Percentiles rank a stretch among this genome's conserved stretches.
Evolutionary conservation across 1,140 invertebrate genomes (phyloP).

Genomic region (Heliconius melpomene): DNA sequence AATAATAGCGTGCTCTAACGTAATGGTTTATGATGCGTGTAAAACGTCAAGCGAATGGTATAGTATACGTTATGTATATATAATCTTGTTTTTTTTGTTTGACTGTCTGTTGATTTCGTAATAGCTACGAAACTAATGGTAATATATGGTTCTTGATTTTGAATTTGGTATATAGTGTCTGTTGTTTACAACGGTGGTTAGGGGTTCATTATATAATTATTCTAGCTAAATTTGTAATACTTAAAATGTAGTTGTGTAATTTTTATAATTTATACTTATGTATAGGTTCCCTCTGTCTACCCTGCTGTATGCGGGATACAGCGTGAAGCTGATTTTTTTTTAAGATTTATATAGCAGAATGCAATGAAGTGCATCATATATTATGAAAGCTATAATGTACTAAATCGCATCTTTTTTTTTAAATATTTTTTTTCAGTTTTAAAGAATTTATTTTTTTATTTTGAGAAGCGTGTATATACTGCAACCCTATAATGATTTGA

Average conservation of each 20-base stretch:
- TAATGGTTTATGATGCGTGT: slow-evolving; percentile 46
- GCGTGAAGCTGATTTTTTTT: too few relatives aligned
- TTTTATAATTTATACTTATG: neutral
- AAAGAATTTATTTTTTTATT: too few relatives aligned
- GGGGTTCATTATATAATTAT: neutral
- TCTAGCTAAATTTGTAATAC: too few relatives aligned
- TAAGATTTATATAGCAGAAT: too few relatives aligned
- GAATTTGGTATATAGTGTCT: neutral
- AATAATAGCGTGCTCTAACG: slow-evolving; percentile 32
- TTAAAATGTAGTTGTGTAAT: too few relatives aligned
- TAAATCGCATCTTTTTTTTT: too few relatives aligned
- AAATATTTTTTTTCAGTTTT: too few relatives aligned
- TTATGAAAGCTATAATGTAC: too few relatives aligned
- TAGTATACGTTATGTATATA: neutral
- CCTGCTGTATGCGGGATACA: too few relatives aligned
- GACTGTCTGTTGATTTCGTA: neutral
- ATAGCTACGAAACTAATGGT: neutral
- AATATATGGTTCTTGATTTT: neutral
- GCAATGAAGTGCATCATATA: too few relatives aligned
- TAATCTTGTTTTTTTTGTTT: slow-evolving; percentile 11
- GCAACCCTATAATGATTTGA: too few relatives aligned
- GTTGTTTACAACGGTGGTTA: neutral
- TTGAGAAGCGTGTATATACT: too few relatives aligned
- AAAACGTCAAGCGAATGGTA: slow-evolving; percentile 25
- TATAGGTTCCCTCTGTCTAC: neutral